phyloP scores from a whole-genome alignment of 2,797 vertebrate species.

The Lepus townsendii region DNA sequence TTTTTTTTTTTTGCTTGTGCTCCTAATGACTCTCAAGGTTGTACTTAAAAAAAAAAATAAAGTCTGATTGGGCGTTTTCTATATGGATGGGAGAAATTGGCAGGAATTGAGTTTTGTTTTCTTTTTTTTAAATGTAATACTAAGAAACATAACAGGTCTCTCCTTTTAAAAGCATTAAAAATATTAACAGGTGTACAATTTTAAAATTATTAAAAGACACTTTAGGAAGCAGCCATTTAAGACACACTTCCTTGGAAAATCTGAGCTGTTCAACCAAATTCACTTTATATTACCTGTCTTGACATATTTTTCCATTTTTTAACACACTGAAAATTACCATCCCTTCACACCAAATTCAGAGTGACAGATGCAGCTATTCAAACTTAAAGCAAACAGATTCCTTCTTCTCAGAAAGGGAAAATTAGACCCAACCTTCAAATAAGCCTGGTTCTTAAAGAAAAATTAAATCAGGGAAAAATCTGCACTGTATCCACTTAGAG shows the following conservation, averaged over 20 bases:
- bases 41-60: background rate
- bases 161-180: conserved; percentile 30
- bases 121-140: conserved; percentile 11
- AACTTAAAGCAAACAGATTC: conserved; percentile 46
- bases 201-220: conserved; percentile 24
- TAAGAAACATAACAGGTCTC: background rate
- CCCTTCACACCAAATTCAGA: conserved; percentile 9
- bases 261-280: conserved; percentile 16
- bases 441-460: conserved; percentile 35
- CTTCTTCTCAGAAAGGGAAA: conserved; percentile 43
- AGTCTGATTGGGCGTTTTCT: background rate
- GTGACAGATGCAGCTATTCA: background rate
- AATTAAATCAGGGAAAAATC: conserved; percentile 27
- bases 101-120: background rate
- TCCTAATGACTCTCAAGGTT: background rate
- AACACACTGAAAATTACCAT: conserved; percentile 45
- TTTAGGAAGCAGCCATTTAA: background rate
- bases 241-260: conserved; percentile 49
- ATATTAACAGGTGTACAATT: background rate
- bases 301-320: conserved; percentile 41
- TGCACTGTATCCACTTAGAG: background rate
- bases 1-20: background rate
- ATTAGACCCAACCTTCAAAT: conserved; percentile 30
- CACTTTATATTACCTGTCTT: conserved; percentile 20
- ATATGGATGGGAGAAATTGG: background rate